A percentile compares a stretch with the other conserved stretches of the same genome.
Conservation (phyloP, 2,888 invertebrate species). For the Trachelus troglodyta region DNA sequence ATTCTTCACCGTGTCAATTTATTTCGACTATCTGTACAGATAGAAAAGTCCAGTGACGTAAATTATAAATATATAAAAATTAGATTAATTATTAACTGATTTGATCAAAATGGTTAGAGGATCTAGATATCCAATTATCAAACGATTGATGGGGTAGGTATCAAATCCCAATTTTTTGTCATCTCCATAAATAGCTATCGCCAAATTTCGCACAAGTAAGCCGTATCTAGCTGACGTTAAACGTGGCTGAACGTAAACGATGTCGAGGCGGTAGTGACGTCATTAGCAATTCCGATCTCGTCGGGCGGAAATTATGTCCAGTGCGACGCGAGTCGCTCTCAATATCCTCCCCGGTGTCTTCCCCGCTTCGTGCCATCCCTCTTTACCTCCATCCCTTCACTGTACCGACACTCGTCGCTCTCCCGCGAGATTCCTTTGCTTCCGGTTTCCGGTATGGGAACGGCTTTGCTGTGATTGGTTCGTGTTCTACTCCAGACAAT, state of each 20-base stretch:
- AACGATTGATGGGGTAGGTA: neutral
- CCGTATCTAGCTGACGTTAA: slow-evolving; percentile 35
- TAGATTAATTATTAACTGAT: neutral
- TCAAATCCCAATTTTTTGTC: neutral
- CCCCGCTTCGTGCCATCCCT: slow-evolving; percentile 20
- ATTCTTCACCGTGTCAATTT: neutral
- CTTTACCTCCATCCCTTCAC: slow-evolving; percentile 28
- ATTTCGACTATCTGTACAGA: neutral
- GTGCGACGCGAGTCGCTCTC: slow-evolving; percentile 64
- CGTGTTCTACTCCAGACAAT: slow-evolving; percentile 19
- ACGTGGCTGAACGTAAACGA: slow-evolving; percentile 54
- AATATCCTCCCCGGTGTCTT: slow-evolving; percentile 55
- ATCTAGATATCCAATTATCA: neutral
- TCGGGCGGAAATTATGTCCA: slow-evolving; percentile 67
- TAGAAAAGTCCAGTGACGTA: neutral
- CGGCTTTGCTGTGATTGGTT: slow-evolving; percentile 55
- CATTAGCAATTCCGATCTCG: slow-evolving; percentile 67
- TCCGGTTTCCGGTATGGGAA: slow-evolving; percentile 60
- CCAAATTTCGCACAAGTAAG: slow-evolving; percentile 35
- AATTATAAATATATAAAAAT: neutral
- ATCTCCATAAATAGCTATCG: neutral
- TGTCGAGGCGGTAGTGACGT: slow-evolving; percentile 63
- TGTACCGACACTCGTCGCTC: slow-evolving; percentile 31
- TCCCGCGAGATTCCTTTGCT: slow-evolving; percentile 58
- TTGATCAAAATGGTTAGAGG: neutral